Percentiles rank a stretch among this genome's conserved stretches.
Evolutionary conservation across 2,888 invertebrate genomes (phyloP).

Genomic region (Galerucella nymphaeae): DNA sequence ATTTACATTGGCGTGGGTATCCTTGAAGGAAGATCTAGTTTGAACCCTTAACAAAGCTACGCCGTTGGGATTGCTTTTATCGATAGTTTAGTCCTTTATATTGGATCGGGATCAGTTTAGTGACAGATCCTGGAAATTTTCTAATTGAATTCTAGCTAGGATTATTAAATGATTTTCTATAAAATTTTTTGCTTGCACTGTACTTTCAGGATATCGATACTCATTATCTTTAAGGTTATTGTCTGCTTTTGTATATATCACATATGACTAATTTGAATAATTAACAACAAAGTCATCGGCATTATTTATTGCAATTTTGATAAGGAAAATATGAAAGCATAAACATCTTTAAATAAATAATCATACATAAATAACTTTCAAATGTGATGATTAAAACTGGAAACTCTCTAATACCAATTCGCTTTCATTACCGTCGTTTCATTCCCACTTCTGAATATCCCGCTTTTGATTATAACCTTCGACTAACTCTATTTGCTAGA

Average conservation of each 20-base stretch:
- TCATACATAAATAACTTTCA: background rate
- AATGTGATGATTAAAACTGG: background rate
- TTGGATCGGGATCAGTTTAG: conserved; percentile 43
- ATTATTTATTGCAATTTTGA: conserved; percentile 4
- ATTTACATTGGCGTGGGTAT: conserved; percentile 28
- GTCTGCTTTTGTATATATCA: background rate
- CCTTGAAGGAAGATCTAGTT: background rate
- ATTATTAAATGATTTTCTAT: too few relatives aligned
- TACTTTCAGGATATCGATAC: too few relatives aligned
- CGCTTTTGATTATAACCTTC: conserved; percentile 24
- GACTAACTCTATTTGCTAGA: conserved; percentile 56
- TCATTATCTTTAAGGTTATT: background rate
- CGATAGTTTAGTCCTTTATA: conserved; percentile 13
- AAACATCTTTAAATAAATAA: background rate
- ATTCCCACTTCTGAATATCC: conserved; percentile 13
- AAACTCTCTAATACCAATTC: background rate
- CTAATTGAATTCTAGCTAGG: conserved; percentile 41
- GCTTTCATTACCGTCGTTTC: background rate
- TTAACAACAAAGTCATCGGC: background rate
- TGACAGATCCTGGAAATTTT: conserved; percentile 36
- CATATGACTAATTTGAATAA: background rate
- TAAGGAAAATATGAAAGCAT: background rate
- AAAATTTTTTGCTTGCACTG: too few relatives aligned
- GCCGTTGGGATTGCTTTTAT: background rate
- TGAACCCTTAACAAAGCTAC: background rate